Percentiles rank a stretch among this genome's conserved stretches.
Conservation (phyloP, 1,140 invertebrate genomes). For the Drosophila sulfurigaster region DNA sequence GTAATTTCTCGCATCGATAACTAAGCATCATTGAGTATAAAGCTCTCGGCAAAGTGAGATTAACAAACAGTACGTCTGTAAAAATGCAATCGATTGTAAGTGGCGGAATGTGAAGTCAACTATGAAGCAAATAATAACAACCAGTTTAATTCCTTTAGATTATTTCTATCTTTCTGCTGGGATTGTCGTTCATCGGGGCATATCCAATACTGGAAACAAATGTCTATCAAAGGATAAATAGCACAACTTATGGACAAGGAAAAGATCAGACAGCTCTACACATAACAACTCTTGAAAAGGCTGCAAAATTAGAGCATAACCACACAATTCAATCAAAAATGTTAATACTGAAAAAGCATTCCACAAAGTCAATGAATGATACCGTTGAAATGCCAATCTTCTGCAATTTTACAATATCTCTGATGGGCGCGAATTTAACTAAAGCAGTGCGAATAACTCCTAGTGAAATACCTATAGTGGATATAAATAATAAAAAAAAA, state of each 20-base stretch:
- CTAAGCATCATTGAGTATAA: constrained; percentile 49
- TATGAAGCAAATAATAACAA: not conserved
- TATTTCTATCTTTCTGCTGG: not conserved
- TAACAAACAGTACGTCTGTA: constrained; percentile 39
- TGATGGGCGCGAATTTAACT: not conserved
- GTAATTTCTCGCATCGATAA: constrained; percentile 2
- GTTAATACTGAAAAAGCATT: not conserved
- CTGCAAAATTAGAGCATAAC: too few relatives aligned
- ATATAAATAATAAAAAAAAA: not conserved
- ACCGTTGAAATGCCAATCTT: not conserved
- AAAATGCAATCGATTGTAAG: constrained; percentile 70
- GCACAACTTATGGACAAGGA: not conserved
- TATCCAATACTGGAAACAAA: not conserved
- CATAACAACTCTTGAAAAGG: not conserved
- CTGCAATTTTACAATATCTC: not conserved
- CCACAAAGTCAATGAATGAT: not conserved
- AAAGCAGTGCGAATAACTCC: not conserved
- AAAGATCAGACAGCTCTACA: not conserved
- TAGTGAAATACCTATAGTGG: not conserved
- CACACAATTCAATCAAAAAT: not conserved
- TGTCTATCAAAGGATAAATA: not conserved
- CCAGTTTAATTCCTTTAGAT: constrained; percentile 8
- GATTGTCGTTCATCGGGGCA: not conserved
- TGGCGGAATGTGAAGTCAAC: constrained; percentile 23
- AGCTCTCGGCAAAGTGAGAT: constrained; percentile 30